Evolutionary conservation across 2,797 vertebrate species (phyloP).

Genomic region (Phoebastria nigripes): DNA sequence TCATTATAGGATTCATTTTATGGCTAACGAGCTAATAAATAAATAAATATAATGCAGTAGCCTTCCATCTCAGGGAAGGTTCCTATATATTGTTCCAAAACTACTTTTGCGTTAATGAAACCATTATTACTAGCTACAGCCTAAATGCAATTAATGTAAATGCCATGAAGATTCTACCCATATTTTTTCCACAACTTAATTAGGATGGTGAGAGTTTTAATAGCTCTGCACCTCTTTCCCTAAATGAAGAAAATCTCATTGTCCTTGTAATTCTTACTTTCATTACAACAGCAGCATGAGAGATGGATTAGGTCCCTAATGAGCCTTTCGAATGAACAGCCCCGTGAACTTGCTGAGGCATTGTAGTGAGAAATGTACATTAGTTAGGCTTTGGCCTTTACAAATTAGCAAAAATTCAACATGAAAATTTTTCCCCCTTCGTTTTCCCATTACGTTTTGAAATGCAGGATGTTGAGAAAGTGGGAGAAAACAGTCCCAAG

Average conservation of each 20-base stretch:
- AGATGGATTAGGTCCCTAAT: conserved; percentile 55
- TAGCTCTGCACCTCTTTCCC: neutral
- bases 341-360: conserved; percentile 14
- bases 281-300: conserved; percentile 25
- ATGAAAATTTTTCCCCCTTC: neutral
- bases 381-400: conserved; percentile 53
- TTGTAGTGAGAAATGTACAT: conserved; percentile 7
- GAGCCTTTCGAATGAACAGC: neutral
- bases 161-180: neutral
- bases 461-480: neutral
- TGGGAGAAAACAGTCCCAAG: neutral
- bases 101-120: conserved; percentile 32
- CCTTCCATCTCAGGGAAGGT: neutral
- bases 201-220: conserved; percentile 38
- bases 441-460: neutral
- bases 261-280: conserved; percentile 40
- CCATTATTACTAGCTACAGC: neutral
- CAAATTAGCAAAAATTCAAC: conserved; percentile 53
- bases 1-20: neutral
- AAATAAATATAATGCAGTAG: neutral
- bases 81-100: neutral
- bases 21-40: neutral
- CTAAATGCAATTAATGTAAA: conserved; percentile 47
- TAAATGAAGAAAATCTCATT: conserved; percentile 48
- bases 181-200: conserved; percentile 33